Conservation (phyloP, 1,140 invertebrate species). For the Pseudomyrmex concolor region DNA sequence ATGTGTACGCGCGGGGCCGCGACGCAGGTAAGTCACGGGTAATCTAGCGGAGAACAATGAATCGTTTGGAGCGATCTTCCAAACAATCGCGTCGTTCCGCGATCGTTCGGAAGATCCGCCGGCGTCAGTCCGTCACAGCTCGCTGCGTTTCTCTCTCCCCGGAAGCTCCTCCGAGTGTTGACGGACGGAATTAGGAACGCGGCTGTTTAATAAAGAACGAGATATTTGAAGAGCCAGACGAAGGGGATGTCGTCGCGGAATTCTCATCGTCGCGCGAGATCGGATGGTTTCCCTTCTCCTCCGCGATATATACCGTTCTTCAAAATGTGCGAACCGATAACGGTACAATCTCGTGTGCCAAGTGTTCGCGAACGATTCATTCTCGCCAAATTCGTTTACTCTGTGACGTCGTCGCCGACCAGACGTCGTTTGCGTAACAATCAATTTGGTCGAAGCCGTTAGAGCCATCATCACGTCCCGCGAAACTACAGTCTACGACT, state of each 20-base stretch:
- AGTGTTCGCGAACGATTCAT: slow-evolving; percentile 55
- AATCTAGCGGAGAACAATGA: slow-evolving; percentile 54
- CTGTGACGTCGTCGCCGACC: neutral
- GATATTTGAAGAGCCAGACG: neutral
- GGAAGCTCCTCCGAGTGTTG: slow-evolving; percentile 25
- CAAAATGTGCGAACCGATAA: slow-evolving; percentile 53
- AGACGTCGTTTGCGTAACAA: slow-evolving; percentile 62
- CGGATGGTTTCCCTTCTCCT: too few species aligned
- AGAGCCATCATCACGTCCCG: neutral
- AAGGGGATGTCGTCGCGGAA: neutral
- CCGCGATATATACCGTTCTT: slow-evolving; percentile 49
- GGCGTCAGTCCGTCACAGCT: slow-evolving; percentile 50
- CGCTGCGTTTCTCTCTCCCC: slow-evolving; percentile 38
- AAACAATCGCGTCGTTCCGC: slow-evolving; percentile 1
- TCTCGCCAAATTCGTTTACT: neutral
- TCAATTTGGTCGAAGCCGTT: slow-evolving; percentile 65
- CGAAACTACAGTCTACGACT: slow-evolving; percentile 5
- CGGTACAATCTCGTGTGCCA: slow-evolving; percentile 48
- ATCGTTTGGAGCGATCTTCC: slow-evolving; percentile 29
- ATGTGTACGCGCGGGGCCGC: neutral
- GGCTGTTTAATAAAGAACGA: neutral
- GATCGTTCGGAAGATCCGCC: slow-evolving; percentile 27
- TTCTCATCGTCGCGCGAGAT: neutral
- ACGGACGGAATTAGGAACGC: slow-evolving; percentile 37
- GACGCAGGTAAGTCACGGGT: slow-evolving; percentile 33